Base-by-base conservation (phyloP, 2,113 vertebrate species). In the Neoarius graeffei region DNA sequence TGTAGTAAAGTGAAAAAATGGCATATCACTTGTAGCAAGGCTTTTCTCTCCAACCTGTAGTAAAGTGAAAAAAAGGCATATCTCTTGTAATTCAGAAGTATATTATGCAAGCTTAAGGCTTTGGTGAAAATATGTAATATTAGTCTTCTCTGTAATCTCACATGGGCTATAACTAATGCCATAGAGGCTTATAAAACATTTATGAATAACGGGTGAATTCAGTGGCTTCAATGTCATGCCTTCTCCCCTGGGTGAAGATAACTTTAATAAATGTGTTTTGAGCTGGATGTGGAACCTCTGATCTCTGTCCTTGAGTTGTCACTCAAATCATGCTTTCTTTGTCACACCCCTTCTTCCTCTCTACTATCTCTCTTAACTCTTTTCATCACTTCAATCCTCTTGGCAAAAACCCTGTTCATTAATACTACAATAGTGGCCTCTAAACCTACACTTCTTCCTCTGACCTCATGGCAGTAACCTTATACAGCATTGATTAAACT, bases 351-450 rank as follows among this genome's bases (percentile, higher is more conserved):
- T 81, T 54, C 17, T 35, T 66, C 52, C 20, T 59, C 7, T 64
- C 62, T 27, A 42, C 57, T 84, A 1, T 59, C 35, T 79, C 48
- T 60, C 80, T 27, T 83, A 7, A 15, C 23, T 15, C 62, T 82
- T 71, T 83, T 83, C 25, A 87, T 81, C 77, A 69, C 23, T 81
- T 11, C 20, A 69, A 5, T 83, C 82, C 79, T 83, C 86, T 82
- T 19, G 54, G 60, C 85, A 86, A 30, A 48, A 66, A 17, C 35
- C 48, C 67, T 52, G 66, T 56, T 57, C 79, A 59, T 60, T 87
- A 69, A 83, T 67, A 83, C 80, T 30, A 23, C 54, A 62, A 67
- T 67, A 67, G 27, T 50, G 73, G 30, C 80, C 67, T 74, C 80
- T 83, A 42, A 50, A 83, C 11, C 80, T 42, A 59, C 8, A 73